These are phyloP conservation scores for Frankliniella fusca DNA, from an alignment of 2,888 invertebrate species.

Conservation along the genomic window DNA sequence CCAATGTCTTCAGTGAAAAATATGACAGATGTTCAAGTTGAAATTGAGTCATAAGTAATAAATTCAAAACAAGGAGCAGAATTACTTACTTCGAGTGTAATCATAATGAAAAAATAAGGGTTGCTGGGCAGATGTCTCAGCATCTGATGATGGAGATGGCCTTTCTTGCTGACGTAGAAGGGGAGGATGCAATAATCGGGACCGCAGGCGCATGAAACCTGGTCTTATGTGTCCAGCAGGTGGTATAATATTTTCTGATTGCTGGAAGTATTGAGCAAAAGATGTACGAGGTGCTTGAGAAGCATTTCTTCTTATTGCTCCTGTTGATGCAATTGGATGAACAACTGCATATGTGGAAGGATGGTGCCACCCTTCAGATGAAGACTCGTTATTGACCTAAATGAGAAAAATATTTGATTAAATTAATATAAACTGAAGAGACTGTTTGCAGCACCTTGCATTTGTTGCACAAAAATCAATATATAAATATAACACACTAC, in stretches of 20 bases:
- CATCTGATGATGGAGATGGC: background rate
- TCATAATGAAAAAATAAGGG: background rate
- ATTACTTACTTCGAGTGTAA: background rate
- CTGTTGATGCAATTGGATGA: background rate
- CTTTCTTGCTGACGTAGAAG: background rate
- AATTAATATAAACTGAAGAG: background rate
- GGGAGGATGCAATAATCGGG: background rate
- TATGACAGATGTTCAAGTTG: too few relatives aligned
- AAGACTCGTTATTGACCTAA: background rate
- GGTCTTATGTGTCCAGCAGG: background rate
- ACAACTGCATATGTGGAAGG: slow-evolving; percentile 54
- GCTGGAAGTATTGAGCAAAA: background rate
- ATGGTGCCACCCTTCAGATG: background rate
- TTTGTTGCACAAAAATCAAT: background rate
- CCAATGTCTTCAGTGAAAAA: background rate
- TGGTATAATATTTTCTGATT: background rate
- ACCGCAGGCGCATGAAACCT: background rate
- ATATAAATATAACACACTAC: background rate
- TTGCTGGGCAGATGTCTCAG: background rate
- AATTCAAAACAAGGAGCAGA: background rate
- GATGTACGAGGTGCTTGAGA: background rate
- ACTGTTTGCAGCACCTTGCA: background rate
- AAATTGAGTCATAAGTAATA: background rate
- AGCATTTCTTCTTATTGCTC: background rate
- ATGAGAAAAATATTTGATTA: background rate